These are phyloP conservation scores for Contarinia nasturtii DNA, from an alignment of 1,140 invertebrate species.

Conservation along the genomic window DNA sequence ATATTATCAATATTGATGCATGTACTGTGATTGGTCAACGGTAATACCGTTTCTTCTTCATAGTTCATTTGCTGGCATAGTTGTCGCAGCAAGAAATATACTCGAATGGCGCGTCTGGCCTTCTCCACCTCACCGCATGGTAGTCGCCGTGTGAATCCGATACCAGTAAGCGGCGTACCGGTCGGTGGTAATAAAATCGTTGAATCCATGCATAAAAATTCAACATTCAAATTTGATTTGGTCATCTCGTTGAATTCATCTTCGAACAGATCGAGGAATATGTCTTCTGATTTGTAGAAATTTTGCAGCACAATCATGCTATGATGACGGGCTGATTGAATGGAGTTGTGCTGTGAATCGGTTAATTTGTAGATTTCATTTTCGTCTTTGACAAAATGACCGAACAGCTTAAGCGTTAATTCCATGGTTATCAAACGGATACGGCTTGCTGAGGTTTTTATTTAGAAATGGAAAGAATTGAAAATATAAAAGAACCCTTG, in stretches of 20 bases:
- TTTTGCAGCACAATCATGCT: constrained; percentile 71
- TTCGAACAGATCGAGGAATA: constrained; percentile 98
- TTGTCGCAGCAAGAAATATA: constrained; percentile 82
- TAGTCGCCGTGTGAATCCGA: constrained; percentile 82
- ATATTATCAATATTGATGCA: constrained; percentile 84
- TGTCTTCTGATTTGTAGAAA: constrained; percentile 96
- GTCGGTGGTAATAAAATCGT: constrained; percentile 88
- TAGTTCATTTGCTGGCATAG: constrained; percentile 61
- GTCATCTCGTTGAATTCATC: constrained; percentile 88
- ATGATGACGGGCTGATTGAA: constrained; percentile 55
- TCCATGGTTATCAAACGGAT: constrained; percentile 86
- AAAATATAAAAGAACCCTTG: not conserved
- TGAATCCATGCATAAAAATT: constrained; percentile 91
- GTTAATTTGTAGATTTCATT: constrained; percentile 27
- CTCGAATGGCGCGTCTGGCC: constrained; percentile 78
- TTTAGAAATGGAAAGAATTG: constrained; percentile 7
- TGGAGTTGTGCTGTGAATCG: constrained; percentile 27
- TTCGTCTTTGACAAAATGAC: constrained; percentile 30
- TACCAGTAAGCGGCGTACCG: constrained; percentile 90
- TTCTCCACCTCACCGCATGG: constrained; percentile 94
- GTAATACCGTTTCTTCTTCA: constrained; percentile 72
- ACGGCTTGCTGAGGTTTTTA: constrained; percentile 51
- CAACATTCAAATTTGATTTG: constrained; percentile 72
- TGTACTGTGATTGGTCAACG: constrained; percentile 73
- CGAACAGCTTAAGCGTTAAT: constrained; percentile 60